Percentiles rank a stretch among this genome's conserved stretches.
Evolutionary conservation across 2,888 invertebrate species (phyloP).

Genomic region (Xanthostigma xanthostigma): DNA sequence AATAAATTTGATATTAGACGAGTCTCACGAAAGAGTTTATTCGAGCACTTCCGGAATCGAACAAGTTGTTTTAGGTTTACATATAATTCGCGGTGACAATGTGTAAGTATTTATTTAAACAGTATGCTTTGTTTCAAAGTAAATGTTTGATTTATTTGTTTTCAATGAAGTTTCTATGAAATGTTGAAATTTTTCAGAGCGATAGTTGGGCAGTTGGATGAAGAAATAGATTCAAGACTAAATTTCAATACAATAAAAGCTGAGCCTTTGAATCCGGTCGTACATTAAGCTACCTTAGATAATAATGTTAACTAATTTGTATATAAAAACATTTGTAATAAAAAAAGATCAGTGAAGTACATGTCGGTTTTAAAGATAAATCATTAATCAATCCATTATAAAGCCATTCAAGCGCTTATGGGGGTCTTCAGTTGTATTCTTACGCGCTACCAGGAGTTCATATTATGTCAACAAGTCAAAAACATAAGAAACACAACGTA

Average conservation of each 20-base stretch:
- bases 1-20: constrained; percentile 95
- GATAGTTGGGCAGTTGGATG: constrained; percentile 72
- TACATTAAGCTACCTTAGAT: constrained; percentile 36
- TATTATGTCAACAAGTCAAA: no score
- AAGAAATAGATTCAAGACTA: constrained; percentile 64
- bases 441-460: no score
- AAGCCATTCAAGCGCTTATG: no score
- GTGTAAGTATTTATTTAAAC: constrained; percentile 43
- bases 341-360: no score
- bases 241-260: constrained; percentile 69
- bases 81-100: constrained; percentile 97
- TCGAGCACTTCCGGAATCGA: constrained; percentile 84
- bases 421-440: no score
- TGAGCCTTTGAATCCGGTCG: constrained; percentile 68
- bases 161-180: background rate
- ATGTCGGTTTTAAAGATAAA: no score
- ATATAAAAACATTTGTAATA: no score
- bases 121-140: background rate
- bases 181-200: constrained; percentile 35
- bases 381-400: no score
- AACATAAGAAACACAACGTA: no score
- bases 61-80: constrained; percentile 89
- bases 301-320: no score
- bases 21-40: constrained; percentile 97
- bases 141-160: background rate